Evolutionary conservation across 2,888 invertebrate species (phyloP).

Genomic region (Eremobia ochroleuca): DNA sequence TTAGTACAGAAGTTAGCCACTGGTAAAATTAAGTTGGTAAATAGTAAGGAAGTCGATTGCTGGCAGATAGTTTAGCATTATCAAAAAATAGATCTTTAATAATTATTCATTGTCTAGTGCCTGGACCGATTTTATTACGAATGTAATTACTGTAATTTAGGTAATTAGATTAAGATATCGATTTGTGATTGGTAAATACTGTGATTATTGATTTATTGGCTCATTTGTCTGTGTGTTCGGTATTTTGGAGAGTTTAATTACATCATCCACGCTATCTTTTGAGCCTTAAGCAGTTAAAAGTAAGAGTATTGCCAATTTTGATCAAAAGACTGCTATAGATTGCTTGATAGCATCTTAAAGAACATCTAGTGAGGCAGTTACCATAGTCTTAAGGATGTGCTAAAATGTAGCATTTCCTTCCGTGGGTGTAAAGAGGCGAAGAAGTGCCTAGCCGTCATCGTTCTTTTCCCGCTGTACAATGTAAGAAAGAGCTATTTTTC

Average conservation of each 20-base stretch:
- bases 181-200: conserved; percentile 66
- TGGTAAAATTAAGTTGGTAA: conserved; percentile 50
- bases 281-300: conserved; percentile 48
- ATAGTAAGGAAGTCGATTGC: conserved; percentile 63
- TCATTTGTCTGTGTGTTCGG: conserved; percentile 49
- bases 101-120: conserved; percentile 73
- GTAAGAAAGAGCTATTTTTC: no score
- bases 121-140: conserved; percentile 66
- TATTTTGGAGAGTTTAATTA: conserved; percentile 55
- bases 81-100: conserved; percentile 71
- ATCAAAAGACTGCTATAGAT: conserved; percentile 18
- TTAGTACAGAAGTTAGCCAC: conserved; percentile 38
- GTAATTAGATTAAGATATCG: conserved; percentile 72
- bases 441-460: neutral
- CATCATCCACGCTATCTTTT: conserved; percentile 37
- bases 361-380: neutral
- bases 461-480: neutral
- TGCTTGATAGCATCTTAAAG: conserved; percentile 3
- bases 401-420: neutral
- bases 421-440: neutral
- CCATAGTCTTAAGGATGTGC: neutral
- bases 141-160: conserved; percentile 71
- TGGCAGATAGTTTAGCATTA: conserved; percentile 66
- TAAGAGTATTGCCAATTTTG: conserved; percentile 25
- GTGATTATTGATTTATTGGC: conserved; percentile 68